A percentile compares a stretch with the other conserved stretches of the same genome.
Conservation (phyloP, 1,140 invertebrate genomes). For the Papilio aristodemus region DNA sequence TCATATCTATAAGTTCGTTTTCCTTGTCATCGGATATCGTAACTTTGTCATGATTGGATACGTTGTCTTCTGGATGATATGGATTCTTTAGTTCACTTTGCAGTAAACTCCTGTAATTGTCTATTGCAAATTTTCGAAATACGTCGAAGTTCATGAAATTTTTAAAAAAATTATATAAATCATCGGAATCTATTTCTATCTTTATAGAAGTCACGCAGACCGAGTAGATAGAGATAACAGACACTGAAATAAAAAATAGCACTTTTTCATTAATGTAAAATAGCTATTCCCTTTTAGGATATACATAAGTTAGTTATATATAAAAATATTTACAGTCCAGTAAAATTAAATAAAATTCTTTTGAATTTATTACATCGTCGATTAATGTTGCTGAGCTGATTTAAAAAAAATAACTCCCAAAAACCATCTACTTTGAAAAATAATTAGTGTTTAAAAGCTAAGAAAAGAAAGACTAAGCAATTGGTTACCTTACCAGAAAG, state of each 20-base stretch:
- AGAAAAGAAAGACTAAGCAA: too few species aligned
- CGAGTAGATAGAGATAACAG: neutral
- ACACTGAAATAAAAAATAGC: slow-evolving; percentile 9
- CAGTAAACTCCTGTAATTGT: slow-evolving; percentile 12
- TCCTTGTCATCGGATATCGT: neutral
- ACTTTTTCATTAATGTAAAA: neutral
- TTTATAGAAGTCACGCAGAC: neutral
- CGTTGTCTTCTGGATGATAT: slow-evolving; percentile 21
- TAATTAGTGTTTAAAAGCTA: too few species aligned
- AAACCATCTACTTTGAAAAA: too few species aligned
- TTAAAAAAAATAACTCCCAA: too few species aligned
- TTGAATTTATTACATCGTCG: too few species aligned
- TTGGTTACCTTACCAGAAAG: neutral
- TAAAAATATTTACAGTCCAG: too few species aligned
- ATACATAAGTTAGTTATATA: too few species aligned
- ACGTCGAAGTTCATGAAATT: slow-evolving; percentile 15
- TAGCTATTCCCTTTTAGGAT: neutral
- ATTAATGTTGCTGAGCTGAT: too few species aligned
- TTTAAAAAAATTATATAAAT: slow-evolving; percentile 11
- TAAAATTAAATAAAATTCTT: too few species aligned
- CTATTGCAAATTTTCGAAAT: slow-evolving; percentile 24
- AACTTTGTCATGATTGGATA: neutral
- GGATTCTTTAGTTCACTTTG: slow-evolving; percentile 11
- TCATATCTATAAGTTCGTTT: slow-evolving; percentile 18
- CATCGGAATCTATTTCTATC: slow-evolving; percentile 21